These are phyloP conservation scores for Pelusios castaneus DNA, from an alignment of 2,113 vertebrate genomes.

Conservation along the genomic window DNA sequence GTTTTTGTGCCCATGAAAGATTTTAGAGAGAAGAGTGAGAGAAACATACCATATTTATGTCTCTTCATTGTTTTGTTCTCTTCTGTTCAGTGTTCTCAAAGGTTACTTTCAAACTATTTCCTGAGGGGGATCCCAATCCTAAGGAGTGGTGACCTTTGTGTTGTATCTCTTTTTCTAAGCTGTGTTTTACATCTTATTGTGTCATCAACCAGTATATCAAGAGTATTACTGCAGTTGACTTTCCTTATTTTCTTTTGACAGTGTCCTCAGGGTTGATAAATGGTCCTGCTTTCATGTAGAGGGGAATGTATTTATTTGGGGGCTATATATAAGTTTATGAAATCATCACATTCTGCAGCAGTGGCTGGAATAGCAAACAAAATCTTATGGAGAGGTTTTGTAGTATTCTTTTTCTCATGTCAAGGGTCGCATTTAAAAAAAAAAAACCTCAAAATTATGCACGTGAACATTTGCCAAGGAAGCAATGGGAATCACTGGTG, in stretches of 20 bases:
- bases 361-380: slow-evolving; percentile 44
- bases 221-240: slow-evolving; percentile 56
- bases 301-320: slow-evolving; percentile 68
- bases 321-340: slow-evolving; percentile 64
- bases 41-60: neutral
- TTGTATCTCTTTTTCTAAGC: neutral
- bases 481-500: neutral
- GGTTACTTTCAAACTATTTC: neutral
- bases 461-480: neutral
- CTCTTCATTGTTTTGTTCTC: neutral
- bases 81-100: slow-evolving; percentile 19
- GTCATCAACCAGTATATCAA: slow-evolving; percentile 62
- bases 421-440: neutral
- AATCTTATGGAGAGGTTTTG: neutral
- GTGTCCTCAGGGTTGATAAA: slow-evolving; percentile 74
- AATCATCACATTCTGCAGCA: slow-evolving; percentile 49
- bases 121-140: neutral
- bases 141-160: neutral
- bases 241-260: slow-evolving; percentile 74
- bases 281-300: slow-evolving; percentile 43
- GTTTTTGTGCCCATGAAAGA: slow-evolving; percentile 20
- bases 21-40: slow-evolving; percentile 14
- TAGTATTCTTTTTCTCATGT: neutral
- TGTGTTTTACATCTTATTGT: slow-evolving; percentile 63
- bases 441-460: neutral